A percentile compares a stretch with the other conserved stretches of the same genome.
These are phyloP conservation scores for Tauraco erythrolophus DNA, from an alignment of 2,113 vertebrate species.

Conservation along the genomic window DNA sequence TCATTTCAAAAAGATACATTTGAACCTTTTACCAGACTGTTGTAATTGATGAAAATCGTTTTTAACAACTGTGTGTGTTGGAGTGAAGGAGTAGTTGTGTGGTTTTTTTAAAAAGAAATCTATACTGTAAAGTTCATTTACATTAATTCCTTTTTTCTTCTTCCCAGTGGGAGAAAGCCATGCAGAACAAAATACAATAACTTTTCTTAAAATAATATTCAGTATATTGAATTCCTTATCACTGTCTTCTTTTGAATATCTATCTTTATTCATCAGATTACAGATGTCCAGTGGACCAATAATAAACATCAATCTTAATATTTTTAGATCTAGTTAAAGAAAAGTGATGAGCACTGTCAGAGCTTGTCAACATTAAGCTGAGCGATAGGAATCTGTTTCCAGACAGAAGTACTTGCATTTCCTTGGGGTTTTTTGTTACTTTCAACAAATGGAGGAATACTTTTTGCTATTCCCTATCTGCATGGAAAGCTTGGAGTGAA, in stretches of 20 bases:
- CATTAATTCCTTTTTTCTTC: background rate
- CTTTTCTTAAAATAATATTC: background rate
- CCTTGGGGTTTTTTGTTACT: background rate
- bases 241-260: background rate
- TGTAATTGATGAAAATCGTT: background rate
- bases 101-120: background rate
- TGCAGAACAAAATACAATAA: background rate
- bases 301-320: background rate
- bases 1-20: background rate
- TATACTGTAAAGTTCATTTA: background rate
- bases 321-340: conserved; percentile 22
- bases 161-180: background rate
- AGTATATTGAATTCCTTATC: conserved; percentile 2
- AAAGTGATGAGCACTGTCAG: background rate
- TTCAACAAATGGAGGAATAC: background rate
- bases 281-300: background rate
- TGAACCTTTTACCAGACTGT: background rate
- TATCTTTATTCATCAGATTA: background rate
- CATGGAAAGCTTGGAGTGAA: background rate
- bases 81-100: background rate
- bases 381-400: background rate
- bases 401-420: background rate
- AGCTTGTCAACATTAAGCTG: background rate
- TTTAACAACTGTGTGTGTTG: background rate
- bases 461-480: background rate